phyloP scores from a whole-genome alignment of 2,888 invertebrate species.

The Caenorhabditis doughertyi region DNA sequence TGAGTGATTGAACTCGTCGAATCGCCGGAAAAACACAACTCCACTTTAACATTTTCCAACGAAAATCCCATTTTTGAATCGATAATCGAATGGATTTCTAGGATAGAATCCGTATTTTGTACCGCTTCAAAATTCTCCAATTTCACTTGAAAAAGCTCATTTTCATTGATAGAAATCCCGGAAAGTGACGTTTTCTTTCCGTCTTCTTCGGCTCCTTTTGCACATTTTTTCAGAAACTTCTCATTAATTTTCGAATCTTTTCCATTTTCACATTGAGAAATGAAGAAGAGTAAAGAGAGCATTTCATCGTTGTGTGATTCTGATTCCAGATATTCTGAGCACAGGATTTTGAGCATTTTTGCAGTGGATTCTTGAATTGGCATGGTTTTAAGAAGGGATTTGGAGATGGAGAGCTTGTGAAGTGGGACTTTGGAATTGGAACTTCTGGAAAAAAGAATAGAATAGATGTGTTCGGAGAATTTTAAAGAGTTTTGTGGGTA shows the following conservation, averaged over 20 bases:
- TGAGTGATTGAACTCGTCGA: slow-evolving; percentile 29
- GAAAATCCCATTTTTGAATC: slow-evolving; percentile 43
- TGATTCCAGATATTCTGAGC: slow-evolving; percentile 38
- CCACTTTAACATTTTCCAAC: slow-evolving; percentile 39
- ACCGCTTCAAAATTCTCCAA: slow-evolving; percentile 50
- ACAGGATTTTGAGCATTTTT: slow-evolving; percentile 49
- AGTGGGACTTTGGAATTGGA: slow-evolving; percentile 38
- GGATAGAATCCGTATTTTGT: slow-evolving; percentile 54
- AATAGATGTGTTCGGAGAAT: background rate
- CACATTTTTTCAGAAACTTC: slow-evolving; percentile 22
- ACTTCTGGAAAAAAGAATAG: slow-evolving; percentile 36
- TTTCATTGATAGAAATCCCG: slow-evolving; percentile 13
- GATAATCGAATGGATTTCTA: slow-evolving; percentile 19
- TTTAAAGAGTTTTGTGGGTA: too few species aligned
- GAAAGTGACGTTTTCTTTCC: slow-evolving; percentile 4
- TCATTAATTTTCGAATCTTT: slow-evolving; percentile 28
- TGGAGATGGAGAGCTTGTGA: slow-evolving; percentile 31
- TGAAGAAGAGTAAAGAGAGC: slow-evolving; percentile 40
- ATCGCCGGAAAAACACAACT: slow-evolving; percentile 35
- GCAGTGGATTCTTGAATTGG: slow-evolving; percentile 42
- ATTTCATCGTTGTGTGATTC: slow-evolving; percentile 26
- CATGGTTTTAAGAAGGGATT: slow-evolving; percentile 33
- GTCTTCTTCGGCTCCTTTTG: slow-evolving; percentile 3
- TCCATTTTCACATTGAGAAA: slow-evolving; percentile 43
- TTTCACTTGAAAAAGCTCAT: slow-evolving; percentile 18